Evolutionary conservation across 1,140 invertebrate species (phyloP).

Genomic region (Linepithema humile): DNA sequence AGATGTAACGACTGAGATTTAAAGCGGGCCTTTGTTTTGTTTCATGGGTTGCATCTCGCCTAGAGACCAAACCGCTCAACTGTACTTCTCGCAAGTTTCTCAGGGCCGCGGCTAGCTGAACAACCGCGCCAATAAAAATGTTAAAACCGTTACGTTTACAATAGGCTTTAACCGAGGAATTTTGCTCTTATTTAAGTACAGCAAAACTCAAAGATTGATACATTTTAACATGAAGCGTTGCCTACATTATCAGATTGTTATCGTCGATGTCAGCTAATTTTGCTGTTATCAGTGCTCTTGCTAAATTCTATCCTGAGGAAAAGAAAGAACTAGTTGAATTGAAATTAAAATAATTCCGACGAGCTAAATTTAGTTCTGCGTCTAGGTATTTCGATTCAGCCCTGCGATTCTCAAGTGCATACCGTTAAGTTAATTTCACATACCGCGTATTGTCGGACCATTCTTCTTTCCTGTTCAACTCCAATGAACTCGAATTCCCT

Average conservation of each 20-base stretch:
- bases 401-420: background rate
- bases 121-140: background rate
- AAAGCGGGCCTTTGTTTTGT: constrained; percentile 24
- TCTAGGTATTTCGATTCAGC: background rate
- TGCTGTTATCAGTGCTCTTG: background rate
- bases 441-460: background rate
- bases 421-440: constrained; percentile 60
- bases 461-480: constrained; percentile 6
- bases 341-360: background rate
- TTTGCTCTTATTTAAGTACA: too few species aligned
- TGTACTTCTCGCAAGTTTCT: background rate
- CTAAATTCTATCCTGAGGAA: background rate
- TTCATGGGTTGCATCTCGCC: background rate
- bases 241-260: background rate
- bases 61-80: background rate
- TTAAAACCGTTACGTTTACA: background rate
- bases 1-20: constrained; percentile 38
- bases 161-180: background rate
- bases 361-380: background rate
- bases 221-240: too few species aligned
- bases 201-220: too few species aligned
- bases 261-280: background rate
- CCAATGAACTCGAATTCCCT: background rate
- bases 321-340: background rate
- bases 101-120: background rate